Base-by-base conservation (phyloP, 2,797 vertebrate genomes). In the Danio choprae region DNA sequence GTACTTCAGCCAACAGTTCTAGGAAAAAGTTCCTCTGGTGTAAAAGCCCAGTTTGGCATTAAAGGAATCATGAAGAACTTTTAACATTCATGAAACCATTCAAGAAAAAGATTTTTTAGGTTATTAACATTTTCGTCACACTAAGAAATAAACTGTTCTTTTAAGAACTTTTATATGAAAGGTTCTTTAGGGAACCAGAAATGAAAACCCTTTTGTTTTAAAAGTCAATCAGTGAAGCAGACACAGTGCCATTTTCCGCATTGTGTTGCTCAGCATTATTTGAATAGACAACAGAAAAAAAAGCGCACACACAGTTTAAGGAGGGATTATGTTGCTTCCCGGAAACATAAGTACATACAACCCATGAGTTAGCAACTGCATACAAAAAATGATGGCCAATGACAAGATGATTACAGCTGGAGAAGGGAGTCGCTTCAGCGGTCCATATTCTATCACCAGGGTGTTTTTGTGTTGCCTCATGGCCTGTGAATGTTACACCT, bases 401-500 rank as follows among this genome's bases (percentile, higher is more conserved):
- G 64, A 48, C 22, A 60, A 71, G 36, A 70, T 22, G 36, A 53
- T 79, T 79, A 29, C 67, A 44, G 67, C 18, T 71, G 67, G 53
- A 63, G 51, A 67, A 63, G 16, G 16, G 63, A 80, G 13, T 9
- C 6, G 18, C 60, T 56, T 10, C 18, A 64, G 74, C 18, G 43
- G 44, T 48, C 72, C 13, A 55, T 72, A 46, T 62, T 48, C 80
- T 74, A 67, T 50, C 84, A 76, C 79, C 43, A 44, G 44, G 38
- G 81, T 70, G 84, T 77, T 82, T 81, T 53, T 71, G 48, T 59
- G 59, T 62, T 70, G 70, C 55, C 56, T 83, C 79, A 59, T 6
- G 74, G 29, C 48, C 40, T 80, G 11, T 74, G 58, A 81, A 73
- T 77, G 69, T 83, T 55, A 78, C 83, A 84, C 58, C 69, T 83